A percentile compares a stretch with the other conserved stretches of the same genome.
Conservation (phyloP, 2,113 vertebrate species). For the Shinisaurus crocodilurus region DNA sequence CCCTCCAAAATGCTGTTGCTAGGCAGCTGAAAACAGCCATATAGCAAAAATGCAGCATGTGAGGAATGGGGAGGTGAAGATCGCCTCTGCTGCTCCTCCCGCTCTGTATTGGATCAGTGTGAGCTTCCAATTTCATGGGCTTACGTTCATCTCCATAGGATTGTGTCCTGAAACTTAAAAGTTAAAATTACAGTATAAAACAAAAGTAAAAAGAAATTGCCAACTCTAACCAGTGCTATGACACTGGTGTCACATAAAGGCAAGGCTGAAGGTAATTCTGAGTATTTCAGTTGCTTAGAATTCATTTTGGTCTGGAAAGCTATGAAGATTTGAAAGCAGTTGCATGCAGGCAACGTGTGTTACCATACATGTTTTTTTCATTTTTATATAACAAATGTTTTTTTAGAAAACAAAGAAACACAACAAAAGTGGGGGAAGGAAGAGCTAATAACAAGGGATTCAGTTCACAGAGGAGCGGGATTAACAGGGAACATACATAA, state of each 20-base stretch:
- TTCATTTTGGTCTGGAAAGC: background rate
- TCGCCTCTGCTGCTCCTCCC: too few relatives aligned
- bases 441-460: background rate
- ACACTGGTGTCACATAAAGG: background rate
- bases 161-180: too few relatives aligned
- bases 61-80: too few relatives aligned
- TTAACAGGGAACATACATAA: background rate
- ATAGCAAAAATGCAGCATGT: too few relatives aligned
- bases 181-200: too few relatives aligned
- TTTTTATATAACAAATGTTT: too few relatives aligned
- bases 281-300: background rate
- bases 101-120: too few relatives aligned
- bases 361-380: background rate
- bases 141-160: too few relatives aligned
- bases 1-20: too few relatives aligned
- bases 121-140: too few relatives aligned
- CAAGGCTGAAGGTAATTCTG: background rate
- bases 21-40: too few relatives aligned
- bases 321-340: background rate
- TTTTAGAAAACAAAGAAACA: background rate
- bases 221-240: background rate
- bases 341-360: background rate
- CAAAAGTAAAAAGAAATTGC: background rate
- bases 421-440: background rate
- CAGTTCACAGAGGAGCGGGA: background rate